Evolutionary conservation across 1,140 invertebrate genomes (phyloP), one percentile per base, ranked within the genome.

Genomic region (Penaeus japonicus): DNA sequence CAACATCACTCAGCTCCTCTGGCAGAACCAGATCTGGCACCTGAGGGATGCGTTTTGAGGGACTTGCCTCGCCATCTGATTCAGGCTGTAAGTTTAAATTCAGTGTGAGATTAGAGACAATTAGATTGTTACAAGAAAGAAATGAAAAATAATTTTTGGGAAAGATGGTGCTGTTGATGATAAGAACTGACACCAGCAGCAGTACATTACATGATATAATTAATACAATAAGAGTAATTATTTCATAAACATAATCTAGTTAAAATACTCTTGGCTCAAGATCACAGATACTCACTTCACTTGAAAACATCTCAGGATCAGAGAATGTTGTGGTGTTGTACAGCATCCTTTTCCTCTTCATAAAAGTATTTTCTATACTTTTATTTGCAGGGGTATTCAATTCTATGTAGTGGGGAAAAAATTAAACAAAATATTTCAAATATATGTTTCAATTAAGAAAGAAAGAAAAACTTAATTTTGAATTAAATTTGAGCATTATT

Each of bases 321-420:
- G 86, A 83, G 17, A 59, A 27, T 24, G 80, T 88, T 30, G 75
- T 79, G 27, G 73, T 87, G 84, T 85, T 78, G 57, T 83, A 88
- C n/a, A 88, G 35, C 80, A 83, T 83, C 32, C 86, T 88, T 70
- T 88, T 88, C 47, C 54, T 88, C 39, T 70, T 73, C 15, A 88
- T 77, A 1, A 75, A 27, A 30, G 86, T 88, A 53, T 30, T 83
- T 27, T 88, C 86, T 2, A 75, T 35, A 5, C 55, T 20, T 47
- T 24, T 81, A 73, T 73, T 62, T 1, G 20, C 24, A 1, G n/a
- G 10, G 24, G 47, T 47, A 47, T 47, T 47, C 47, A 47, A 12
- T 47, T 47, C 17, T 82, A 22, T 27, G 4, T 24, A 39, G 18
- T 70, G 22, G 22, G 62, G 62, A 35, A 35, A 30, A 32, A 83